A percentile compares a stretch with the other conserved stretches of the same genome.
phyloP scores from a whole-genome alignment of 1,140 invertebrate species.

The Lordiphosa mommai region DNA sequence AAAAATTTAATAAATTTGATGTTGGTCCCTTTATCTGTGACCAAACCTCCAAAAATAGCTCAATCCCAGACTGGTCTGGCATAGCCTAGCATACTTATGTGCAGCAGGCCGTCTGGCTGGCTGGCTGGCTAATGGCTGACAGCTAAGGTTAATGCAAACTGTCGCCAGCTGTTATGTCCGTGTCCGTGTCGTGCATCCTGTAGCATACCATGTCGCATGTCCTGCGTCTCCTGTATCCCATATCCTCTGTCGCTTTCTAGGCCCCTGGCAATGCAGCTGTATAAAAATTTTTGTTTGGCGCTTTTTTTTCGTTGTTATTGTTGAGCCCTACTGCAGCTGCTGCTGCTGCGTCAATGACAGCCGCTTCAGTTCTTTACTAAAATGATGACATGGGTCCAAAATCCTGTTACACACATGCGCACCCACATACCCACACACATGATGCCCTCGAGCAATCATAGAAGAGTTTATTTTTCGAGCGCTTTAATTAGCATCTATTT shows the following conservation, averaged over 20 bases:
- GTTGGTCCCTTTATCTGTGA: too few relatives aligned
- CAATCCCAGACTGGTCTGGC: not conserved
- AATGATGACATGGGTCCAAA: constrained; percentile 6
- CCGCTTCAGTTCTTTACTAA: too few relatives aligned
- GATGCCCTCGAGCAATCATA: not conserved
- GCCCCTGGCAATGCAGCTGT: constrained; percentile 25
- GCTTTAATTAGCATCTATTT: constrained; percentile 17
- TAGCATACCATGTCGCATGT: not conserved
- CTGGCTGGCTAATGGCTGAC: constrained; percentile 12
- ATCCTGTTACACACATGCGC: too few relatives aligned
- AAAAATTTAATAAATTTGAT: not conserved
- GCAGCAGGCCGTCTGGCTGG: constrained; percentile 1
- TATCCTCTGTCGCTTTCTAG: constrained; percentile 7
- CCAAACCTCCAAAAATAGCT: not conserved
- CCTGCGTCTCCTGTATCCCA: not conserved
- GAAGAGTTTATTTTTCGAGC: not conserved
- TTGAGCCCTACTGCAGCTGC: constrained; percentile 1
- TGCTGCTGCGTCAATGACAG: constrained; percentile 4
- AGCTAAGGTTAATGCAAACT: constrained; percentile 40
- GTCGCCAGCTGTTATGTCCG: constrained; percentile 27
- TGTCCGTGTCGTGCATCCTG: constrained; percentile 12
- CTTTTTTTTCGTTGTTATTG: constrained; percentile 6
- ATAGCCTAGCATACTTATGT: constrained; percentile 5
- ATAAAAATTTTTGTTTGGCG: constrained; percentile 1
- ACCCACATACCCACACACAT: not conserved